A percentile compares a stretch with the other conserved stretches of the same genome.
Evolutionary conservation across 2,113 vertebrate species (phyloP).

Genomic region (Microcebus murinus): DNA sequence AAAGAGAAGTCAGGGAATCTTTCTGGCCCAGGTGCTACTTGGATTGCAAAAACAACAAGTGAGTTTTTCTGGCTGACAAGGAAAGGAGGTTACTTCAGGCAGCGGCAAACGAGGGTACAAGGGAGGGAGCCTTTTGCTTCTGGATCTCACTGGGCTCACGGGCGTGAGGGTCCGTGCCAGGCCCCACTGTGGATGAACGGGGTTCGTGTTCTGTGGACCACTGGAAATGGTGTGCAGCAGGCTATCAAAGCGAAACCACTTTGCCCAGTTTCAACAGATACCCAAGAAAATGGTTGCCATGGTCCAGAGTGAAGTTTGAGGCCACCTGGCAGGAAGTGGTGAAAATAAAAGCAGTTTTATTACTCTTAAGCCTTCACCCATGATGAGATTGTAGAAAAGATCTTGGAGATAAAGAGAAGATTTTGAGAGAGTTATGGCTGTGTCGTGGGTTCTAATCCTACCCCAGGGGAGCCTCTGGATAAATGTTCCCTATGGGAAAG

Average conservation of each 20-base stretch:
- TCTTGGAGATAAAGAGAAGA: background rate
- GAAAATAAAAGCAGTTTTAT: no score
- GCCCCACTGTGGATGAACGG: accelerated
- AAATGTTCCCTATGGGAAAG: accelerated
- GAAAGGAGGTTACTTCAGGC: accelerated
- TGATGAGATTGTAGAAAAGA: background rate
- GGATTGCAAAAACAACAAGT: accelerated
- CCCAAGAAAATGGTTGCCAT: background rate
- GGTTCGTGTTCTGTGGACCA: accelerated
- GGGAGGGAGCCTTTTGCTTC: accelerated
- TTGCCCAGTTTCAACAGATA: background rate
- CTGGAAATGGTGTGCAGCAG: accelerated
- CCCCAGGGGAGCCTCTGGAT: background rate
- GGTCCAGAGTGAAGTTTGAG: background rate
- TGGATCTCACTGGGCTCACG: background rate
- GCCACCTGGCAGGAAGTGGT: accelerated
- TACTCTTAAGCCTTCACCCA: background rate
- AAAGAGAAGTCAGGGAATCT: background rate
- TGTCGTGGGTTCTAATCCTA: background rate
- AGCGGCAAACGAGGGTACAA: background rate
- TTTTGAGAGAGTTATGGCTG: accelerated
- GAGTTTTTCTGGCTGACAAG: accelerated
- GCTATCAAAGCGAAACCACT: no score
- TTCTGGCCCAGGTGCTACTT: background rate
- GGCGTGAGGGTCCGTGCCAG: accelerated